Evolutionary conservation across 37 sponge, comb jelly and placozoan species (phyloP).

Genomic region (Beroe forskalii): DNA sequence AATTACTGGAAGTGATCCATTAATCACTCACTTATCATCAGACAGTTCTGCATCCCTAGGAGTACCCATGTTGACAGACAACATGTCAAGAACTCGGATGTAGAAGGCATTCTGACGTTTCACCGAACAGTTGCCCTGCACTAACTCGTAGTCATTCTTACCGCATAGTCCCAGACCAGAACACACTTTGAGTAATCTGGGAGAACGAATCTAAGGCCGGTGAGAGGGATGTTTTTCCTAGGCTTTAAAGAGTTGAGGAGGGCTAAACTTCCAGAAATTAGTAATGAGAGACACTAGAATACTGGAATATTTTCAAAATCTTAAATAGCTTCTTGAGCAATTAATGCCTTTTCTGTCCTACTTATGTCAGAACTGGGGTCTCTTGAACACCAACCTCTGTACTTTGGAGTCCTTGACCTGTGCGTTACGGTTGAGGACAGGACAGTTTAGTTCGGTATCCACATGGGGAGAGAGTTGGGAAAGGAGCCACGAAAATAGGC

Average conservation of each 20-base stretch:
- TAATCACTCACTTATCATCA: background rate
- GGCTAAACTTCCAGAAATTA: too few species aligned
- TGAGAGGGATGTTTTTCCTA: too few species aligned
- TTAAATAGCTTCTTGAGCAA: too few species aligned
- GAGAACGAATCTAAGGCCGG: too few species aligned
- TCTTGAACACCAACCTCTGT: conserved; percentile 32
- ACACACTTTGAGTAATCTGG: conserved; percentile 52
- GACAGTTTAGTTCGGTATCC: conserved; percentile 44
- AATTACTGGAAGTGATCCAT: too few species aligned
- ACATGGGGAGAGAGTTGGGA: conserved; percentile 28
- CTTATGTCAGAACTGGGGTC: too few species aligned
- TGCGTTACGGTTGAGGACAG: conserved; percentile 7
- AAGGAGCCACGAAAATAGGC: conserved; percentile 18
- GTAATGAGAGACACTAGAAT: too few species aligned
- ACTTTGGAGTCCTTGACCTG: conserved; percentile 48
- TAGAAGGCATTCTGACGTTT: conserved; percentile 19
- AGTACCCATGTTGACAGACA: background rate
- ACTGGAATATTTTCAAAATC: too few species aligned
- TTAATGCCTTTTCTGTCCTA: too few species aligned
- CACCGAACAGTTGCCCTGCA: conserved; percentile 49
- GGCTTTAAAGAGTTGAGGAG: too few species aligned
- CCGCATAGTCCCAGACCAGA: conserved; percentile 46
- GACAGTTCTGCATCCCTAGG: conserved; percentile 1
- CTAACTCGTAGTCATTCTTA: conserved; percentile 49
- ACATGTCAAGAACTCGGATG: conserved; percentile 13